phyloP scores from a whole-genome alignment of 2,113 vertebrate species.

The Catagonus wagneri region DNA sequence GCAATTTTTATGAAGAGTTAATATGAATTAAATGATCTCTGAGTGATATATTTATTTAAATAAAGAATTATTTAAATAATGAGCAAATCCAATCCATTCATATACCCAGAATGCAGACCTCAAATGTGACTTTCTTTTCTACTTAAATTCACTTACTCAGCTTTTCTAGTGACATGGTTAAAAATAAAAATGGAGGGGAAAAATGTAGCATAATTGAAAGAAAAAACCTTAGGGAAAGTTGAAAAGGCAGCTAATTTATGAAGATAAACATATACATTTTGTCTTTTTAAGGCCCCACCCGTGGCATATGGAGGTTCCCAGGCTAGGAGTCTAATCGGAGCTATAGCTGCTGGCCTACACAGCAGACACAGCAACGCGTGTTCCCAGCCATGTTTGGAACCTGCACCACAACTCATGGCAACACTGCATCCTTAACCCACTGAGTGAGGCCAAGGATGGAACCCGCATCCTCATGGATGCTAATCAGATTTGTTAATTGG shows the following conservation, averaged over 20 bases:
- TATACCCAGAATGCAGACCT: not conserved
- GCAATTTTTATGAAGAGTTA: not conserved
- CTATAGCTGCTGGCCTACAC: too few relatives aligned
- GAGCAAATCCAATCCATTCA: not conserved
- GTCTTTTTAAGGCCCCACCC: too few relatives aligned
- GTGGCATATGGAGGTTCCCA: too few relatives aligned
- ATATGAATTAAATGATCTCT: not conserved
- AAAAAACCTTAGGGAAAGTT: not conserved
- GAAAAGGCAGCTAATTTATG: not conserved
- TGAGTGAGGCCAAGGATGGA: too few relatives aligned
- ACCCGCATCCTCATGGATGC: too few relatives aligned
- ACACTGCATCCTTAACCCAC: too few relatives aligned
- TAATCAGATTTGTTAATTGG: too few relatives aligned
- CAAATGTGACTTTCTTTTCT: not conserved
- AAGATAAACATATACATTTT: not conserved
- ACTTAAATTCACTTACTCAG: not conserved
- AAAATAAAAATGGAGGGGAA: not conserved
- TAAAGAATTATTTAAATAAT: not conserved
- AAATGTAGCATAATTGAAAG: not conserved
- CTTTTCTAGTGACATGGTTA: not conserved
- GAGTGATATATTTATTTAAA: not conserved
- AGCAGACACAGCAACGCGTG: too few relatives aligned
- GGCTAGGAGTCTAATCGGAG: too few relatives aligned
- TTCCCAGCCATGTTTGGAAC: too few relatives aligned
- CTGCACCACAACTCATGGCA: too few relatives aligned